Base-by-base conservation (phyloP, 2,888 invertebrate genomes). In the Andrena bucephala region DNA sequence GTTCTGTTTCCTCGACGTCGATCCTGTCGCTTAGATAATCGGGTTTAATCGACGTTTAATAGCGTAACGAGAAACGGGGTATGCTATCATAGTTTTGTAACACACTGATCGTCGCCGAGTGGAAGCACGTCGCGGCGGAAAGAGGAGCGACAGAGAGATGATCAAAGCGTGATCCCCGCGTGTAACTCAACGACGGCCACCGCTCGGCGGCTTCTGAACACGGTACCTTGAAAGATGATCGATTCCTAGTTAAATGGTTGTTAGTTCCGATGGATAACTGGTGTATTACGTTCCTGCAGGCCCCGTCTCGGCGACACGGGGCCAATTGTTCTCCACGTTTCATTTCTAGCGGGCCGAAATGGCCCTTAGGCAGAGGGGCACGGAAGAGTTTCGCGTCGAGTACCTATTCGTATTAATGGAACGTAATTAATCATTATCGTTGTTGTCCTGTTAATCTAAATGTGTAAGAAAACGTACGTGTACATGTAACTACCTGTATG, bases 381-480 rank as follows among this genome's bases (percentile, higher is more conserved):
- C 33, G n/a, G 76, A 65, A 75, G 73, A 59, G 36, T 42, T 48
- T 67, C 76, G 81, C 50, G 62, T 73, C 78, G 67, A 81, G 78
- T 83, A 77, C 83, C 77, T 79, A 87, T 78, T 72, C 71, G 66
- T 69, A 36, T 86, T 60, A 67, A 80, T 80, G 80, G 79, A 73
- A 82, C 81, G 82, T 87, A 84, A 78, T 79, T 65, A 42, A 88
- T 84, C 78, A 89, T 81, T 78, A 82, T 90, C 69, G 89, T 91
- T 90, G 90, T 92, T 91, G 90, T 91, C 89, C 63, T 88, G 82
- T 87, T 87, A 85, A 86, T 85, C 83, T 83, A 85, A 85, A 89
- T 77, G 84, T 86, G 75, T 84, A 78, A 86, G 75, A 77, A 70
- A 82, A 78, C 70, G 36, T 83, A 84, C 59, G 63, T 83, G 77